A percentile compares a stretch with the other conserved stretches of the same genome.
These are phyloP conservation scores for Oriolus oriolus DNA, from an alignment of 2,113 vertebrate species.

Conservation along the genomic window DNA sequence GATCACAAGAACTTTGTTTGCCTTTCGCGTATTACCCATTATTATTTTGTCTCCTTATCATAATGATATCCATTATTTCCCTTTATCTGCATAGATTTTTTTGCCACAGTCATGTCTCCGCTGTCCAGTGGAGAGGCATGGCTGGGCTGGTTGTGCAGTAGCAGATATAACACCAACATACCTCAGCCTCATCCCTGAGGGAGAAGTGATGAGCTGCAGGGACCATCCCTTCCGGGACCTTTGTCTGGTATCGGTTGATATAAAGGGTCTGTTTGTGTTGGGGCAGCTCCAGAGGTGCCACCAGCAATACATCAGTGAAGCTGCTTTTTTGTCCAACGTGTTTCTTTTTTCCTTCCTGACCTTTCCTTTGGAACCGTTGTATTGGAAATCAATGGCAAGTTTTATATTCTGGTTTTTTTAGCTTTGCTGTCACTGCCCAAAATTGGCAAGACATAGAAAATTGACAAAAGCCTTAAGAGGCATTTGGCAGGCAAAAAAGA, in stretches of 20 bases:
- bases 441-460: not conserved
- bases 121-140: not conserved
- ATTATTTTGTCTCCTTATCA: not conserved
- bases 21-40: not conserved
- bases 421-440: not conserved
- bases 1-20: not conserved
- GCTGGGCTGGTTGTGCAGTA: rapidly evolving
- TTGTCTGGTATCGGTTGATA: not conserved
- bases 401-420: not conserved
- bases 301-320: not conserved
- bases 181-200: not conserved
- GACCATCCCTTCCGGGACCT: not conserved
- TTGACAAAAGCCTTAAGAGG: not conserved
- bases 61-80: not conserved
- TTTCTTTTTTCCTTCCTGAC: not conserved
- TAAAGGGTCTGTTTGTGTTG: not conserved
- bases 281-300: not conserved
- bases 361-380: not conserved
- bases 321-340: not conserved
- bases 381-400: not conserved
- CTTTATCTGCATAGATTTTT: not conserved
- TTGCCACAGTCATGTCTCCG: not conserved
- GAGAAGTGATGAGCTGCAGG: not conserved
- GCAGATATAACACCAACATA: not conserved
- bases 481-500: not conserved